Percentiles rank a stretch among this genome's conserved stretches.
phyloP scores from a whole-genome alignment of 1,140 invertebrate genomes.

The Leptinotarsa texana region DNA sequence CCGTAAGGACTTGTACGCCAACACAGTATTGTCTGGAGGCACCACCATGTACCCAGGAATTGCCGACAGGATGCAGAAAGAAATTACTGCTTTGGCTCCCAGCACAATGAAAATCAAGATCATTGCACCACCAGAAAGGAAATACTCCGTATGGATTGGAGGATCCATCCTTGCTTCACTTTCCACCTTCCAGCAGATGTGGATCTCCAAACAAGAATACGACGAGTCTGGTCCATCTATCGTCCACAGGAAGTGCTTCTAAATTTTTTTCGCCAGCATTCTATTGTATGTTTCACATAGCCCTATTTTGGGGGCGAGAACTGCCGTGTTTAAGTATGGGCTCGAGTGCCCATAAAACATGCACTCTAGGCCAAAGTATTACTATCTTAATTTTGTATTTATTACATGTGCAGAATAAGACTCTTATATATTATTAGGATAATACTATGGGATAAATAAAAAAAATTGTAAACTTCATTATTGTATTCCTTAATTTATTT shows the following conservation, averaged over 20 bases:
- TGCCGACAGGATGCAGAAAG: constrained; percentile 82
- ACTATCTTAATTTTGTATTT: constrained; percentile 52
- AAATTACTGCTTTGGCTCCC: constrained; percentile 78
- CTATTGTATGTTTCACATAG: constrained; percentile 40
- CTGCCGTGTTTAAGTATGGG: constrained; percentile 45
- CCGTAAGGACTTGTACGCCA: constrained; percentile 88
- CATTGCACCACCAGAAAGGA: constrained; percentile 90
- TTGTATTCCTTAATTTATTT: constrained; percentile 40
- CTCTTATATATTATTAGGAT: constrained; percentile 50
- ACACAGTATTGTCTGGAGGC: constrained; percentile 86
- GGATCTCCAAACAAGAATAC: constrained; percentile 91
- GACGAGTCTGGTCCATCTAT: constrained; percentile 90
- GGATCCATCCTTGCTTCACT: constrained; percentile 84
- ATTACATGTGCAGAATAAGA: constrained; percentile 53
- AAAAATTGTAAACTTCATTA: constrained; percentile 42
- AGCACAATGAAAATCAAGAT: constrained; percentile 92
- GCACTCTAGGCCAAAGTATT: constrained; percentile 55
- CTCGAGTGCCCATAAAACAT: constrained; percentile 44
- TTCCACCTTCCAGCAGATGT: constrained; percentile 86
- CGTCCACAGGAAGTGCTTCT: constrained; percentile 94
- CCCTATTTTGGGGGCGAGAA: constrained; percentile 41
- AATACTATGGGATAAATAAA: constrained; percentile 49
- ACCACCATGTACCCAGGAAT: constrained; percentile 76
- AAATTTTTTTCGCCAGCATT: constrained; percentile 59
- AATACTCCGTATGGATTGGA: constrained; percentile 91